Percentiles rank a stretch among this genome's conserved stretches.
These are phyloP conservation scores for Chrysolina haemoptera DNA, from an alignment of 2,888 invertebrate genomes.

Conservation along the genomic window DNA sequence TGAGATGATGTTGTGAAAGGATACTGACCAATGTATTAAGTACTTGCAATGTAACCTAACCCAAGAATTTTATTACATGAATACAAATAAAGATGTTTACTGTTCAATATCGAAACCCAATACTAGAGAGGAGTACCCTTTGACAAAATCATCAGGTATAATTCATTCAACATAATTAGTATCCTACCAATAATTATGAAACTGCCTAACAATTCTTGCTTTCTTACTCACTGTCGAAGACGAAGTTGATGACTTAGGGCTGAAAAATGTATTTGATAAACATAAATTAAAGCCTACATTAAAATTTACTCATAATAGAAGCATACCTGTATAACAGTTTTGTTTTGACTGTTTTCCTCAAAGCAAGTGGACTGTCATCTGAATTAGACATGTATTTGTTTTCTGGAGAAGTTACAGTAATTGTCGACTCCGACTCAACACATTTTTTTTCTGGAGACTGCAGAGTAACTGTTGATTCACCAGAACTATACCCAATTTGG, in stretches of 20 bases:
- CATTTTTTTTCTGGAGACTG: too few species aligned
- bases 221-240: not conserved
- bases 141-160: not conserved
- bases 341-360: not conserved
- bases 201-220: not conserved
- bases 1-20: not conserved
- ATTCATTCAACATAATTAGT: not conserved
- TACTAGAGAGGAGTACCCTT: not conserved
- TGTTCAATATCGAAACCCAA: not conserved
- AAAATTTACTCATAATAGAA: not conserved
- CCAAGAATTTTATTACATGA: not conserved
- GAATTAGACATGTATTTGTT: not conserved
- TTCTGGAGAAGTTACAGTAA: not conserved
- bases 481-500: not conserved
- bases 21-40: slow-evolving; percentile 1
- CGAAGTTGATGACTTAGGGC: slow-evolving; percentile 4
- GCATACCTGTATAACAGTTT: not conserved
- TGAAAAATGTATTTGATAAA: not conserved
- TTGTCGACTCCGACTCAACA: too few species aligned
- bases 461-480: not conserved
- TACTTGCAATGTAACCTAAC: not conserved
- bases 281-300: not conserved
- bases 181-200: slow-evolving; percentile 10
- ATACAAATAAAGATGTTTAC: not conserved
- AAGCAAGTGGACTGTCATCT: not conserved